These are phyloP conservation scores for Eustalomyia histrio DNA, from an alignment of 2,888 invertebrate genomes.

Conservation along the genomic window DNA sequence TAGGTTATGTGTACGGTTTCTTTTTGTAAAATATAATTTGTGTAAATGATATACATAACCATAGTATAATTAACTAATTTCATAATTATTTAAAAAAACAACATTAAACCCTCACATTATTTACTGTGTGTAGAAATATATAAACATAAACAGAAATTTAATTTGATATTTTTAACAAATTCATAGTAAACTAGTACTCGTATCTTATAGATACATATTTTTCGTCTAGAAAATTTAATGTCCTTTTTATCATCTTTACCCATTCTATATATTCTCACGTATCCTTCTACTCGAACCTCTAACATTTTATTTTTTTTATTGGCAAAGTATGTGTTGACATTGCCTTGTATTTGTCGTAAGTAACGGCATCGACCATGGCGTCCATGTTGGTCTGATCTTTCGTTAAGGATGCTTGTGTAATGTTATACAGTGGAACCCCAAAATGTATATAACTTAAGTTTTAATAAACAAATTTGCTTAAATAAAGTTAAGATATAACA, in stretches of 20 bases:
- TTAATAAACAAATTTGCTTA: too few relatives aligned
- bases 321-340: conserved; percentile 79
- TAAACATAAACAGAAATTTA: not conserved
- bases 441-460: not conserved
- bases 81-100: conserved; percentile 18
- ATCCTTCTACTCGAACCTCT: conserved; percentile 37
- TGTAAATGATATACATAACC: conserved; percentile 43
- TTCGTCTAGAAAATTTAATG: not conserved
- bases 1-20: conserved; percentile 15
- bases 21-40: conserved; percentile 35
- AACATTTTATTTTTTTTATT: conserved; percentile 65
- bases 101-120: not conserved
- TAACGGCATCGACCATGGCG: conserved; percentile 74
- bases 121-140: not conserved
- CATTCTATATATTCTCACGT: conserved; percentile 39
- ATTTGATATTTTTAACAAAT: not conserved
- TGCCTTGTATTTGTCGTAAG: conserved; percentile 78
- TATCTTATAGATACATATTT: not conserved
- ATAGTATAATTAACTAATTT: conserved; percentile 47
- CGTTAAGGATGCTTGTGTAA: conserved; percentile 47
- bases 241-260: conserved; percentile 23
- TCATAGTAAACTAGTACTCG: not conserved
- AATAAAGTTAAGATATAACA: too few relatives aligned
- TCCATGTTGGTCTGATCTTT: conserved; percentile 63
- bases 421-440: conserved; percentile 36